phyloP scores from a whole-genome alignment of 2,888 invertebrate genomes.

The Drosophila dives region DNA sequence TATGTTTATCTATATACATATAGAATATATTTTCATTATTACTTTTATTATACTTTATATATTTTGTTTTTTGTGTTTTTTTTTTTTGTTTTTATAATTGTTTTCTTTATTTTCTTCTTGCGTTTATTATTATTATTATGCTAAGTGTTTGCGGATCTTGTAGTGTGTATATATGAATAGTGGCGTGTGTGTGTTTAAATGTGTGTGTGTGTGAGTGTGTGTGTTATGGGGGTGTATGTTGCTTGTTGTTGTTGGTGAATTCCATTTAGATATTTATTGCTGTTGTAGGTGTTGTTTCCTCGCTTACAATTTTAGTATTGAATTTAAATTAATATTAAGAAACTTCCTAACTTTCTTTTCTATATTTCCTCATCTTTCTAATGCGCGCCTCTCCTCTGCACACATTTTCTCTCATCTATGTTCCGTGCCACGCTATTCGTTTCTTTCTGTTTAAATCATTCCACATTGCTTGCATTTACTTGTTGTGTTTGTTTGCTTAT shows the following conservation, averaged over 20 bases:
- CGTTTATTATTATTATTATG: constrained; percentile 60
- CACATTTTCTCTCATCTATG: neutral
- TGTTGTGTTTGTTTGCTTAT: constrained; percentile 6
- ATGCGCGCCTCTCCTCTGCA: neutral
- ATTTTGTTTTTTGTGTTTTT: constrained; percentile 1
- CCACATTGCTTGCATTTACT: constrained; percentile 8
- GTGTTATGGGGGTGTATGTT: constrained; percentile 5
- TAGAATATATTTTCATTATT: constrained; percentile 40
- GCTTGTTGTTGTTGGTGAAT: constrained; percentile 33
- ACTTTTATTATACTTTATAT: constrained; percentile 3
- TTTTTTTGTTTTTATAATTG: constrained; percentile 21
- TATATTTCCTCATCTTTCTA: constrained; percentile 1
- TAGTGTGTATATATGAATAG: constrained; percentile 31
- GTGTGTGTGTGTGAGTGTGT: constrained; percentile 5
- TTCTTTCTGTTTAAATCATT: neutral
- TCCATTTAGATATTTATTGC: constrained; percentile 41
- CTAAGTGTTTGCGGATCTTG: constrained; percentile 60
- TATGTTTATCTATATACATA: constrained; percentile 52
- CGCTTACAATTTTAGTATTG: constrained; percentile 68
- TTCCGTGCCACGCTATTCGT: neutral
- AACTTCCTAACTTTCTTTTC: constrained; percentile 55
- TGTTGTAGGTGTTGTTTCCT: constrained; percentile 19
- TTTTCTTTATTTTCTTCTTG: constrained; percentile 1
- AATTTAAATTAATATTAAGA: constrained; percentile 76
- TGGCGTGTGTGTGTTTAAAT: constrained; percentile 21